Percentiles rank a stretch among this genome's conserved stretches.
Evolutionary conservation across 2,888 invertebrate genomes (phyloP).

Genomic region (Nephrocerus scutellatus): DNA sequence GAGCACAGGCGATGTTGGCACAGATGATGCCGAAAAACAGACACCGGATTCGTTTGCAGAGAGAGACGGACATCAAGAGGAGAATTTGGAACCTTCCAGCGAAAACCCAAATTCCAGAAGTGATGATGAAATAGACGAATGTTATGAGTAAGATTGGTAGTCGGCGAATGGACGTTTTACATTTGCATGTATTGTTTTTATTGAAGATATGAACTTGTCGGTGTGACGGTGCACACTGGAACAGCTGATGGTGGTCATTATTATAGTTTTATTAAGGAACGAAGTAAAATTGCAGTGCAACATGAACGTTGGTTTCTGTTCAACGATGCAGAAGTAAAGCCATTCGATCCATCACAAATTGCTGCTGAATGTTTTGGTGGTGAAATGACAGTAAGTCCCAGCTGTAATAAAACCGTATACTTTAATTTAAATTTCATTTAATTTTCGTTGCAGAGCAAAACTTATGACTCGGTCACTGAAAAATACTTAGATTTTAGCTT

Average conservation of each 20-base stretch:
- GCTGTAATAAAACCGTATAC: slow-evolving; percentile 10
- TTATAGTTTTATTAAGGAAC: slow-evolving; percentile 89
- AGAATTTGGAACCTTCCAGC: slow-evolving; percentile 5
- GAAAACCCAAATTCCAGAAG: slow-evolving; percentile 27
- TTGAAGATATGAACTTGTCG: slow-evolving; percentile 69
- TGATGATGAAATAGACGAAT: slow-evolving; percentile 58
- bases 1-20: slow-evolving; percentile 18
- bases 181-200: slow-evolving; percentile 27
- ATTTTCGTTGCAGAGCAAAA: slow-evolving; percentile 67
- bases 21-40: slow-evolving; percentile 27
- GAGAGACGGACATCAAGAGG: slow-evolving; percentile 18
- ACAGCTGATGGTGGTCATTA: slow-evolving; percentile 97
- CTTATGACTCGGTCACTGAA: slow-evolving; percentile 92
- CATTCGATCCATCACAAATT: slow-evolving; percentile 90
- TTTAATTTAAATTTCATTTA: neutral
- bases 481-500: slow-evolving; percentile 97
- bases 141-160: slow-evolving; percentile 59
- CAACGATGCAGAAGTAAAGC: slow-evolving; percentile 90
- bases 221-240: slow-evolving; percentile 96
- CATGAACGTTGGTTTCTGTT: slow-evolving; percentile 89
- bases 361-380: slow-evolving; percentile 96
- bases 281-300: slow-evolving; percentile 56
- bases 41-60: slow-evolving; percentile 26
- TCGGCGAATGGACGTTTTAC: neutral
- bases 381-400: slow-evolving; percentile 75